These are phyloP conservation scores for Pyrocoelia pectoralis DNA, from an alignment of 2,888 invertebrate species.

Conservation along the genomic window DNA sequence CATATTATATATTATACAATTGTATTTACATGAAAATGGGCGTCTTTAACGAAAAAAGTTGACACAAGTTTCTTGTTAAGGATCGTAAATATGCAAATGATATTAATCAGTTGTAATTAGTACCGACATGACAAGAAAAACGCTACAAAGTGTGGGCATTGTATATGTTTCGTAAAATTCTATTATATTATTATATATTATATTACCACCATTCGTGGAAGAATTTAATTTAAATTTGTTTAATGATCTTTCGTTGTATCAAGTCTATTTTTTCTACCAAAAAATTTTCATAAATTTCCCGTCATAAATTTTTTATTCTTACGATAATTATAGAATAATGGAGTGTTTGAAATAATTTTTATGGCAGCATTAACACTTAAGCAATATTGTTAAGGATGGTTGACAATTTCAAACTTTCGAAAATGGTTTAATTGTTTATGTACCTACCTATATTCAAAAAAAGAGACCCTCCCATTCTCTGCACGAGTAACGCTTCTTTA, in stretches of 20 bases:
- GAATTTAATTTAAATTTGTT: background rate
- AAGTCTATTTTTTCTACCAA: background rate
- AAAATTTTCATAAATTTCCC: background rate
- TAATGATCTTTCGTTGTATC: background rate
- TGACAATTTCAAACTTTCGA: background rate
- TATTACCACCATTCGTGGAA: background rate
- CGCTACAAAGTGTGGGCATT: slow-evolving; percentile 7
- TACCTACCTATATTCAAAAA: no score
- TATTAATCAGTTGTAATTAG: slow-evolving; percentile 26
- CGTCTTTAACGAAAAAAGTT: slow-evolving; percentile 9
- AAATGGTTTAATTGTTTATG: background rate
- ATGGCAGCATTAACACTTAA: background rate
- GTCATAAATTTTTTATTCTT: background rate
- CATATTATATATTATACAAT: slow-evolving; percentile 19
- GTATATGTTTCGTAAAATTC: background rate
- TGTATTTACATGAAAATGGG: slow-evolving; percentile 22
- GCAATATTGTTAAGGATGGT: background rate
- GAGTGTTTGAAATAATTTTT: background rate
- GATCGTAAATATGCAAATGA: slow-evolving; percentile 25
- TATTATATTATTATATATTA: background rate
- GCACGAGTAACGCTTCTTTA: no score
- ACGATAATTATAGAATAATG: background rate
- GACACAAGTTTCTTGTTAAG: slow-evolving; percentile 18
- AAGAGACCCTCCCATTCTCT: no score
- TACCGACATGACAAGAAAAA: slow-evolving; percentile 1